These are phyloP conservation scores for Cryptoprocta ferox DNA, from an alignment of 2,797 vertebrate species.

Conservation along the genomic window DNA sequence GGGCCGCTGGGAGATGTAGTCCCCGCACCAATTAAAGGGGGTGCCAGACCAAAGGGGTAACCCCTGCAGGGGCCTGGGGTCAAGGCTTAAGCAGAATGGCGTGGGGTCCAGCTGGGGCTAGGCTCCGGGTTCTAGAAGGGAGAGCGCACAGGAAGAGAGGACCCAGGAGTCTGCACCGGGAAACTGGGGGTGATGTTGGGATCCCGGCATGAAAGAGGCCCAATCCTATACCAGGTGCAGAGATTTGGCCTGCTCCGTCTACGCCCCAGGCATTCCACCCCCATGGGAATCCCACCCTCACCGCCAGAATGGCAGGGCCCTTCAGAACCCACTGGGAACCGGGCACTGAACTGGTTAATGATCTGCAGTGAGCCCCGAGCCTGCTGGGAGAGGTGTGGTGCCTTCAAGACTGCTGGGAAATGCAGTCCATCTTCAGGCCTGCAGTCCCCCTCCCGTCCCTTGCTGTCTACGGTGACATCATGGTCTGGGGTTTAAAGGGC, in stretches of 20 bases:
- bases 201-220: neutral
- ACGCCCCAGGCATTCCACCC: neutral
- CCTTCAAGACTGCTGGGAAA: constrained; percentile 67
- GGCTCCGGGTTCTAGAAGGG: neutral
- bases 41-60: neutral
- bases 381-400: constrained; percentile 69
- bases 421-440: constrained; percentile 73
- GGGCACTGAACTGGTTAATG: constrained; percentile 67
- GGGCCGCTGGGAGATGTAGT: constrained; percentile 78
- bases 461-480: constrained; percentile 77
- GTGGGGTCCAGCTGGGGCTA: neutral
- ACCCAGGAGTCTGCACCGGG: neutral
- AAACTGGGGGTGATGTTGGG: neutral
- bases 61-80: neutral
- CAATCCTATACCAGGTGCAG: neutral
- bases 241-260: neutral
- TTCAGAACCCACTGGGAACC: neutral
- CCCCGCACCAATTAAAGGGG: constrained; percentile 39
- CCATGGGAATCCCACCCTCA: neutral
- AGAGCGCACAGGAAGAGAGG: neutral
- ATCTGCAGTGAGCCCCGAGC: neutral
- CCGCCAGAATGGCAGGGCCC: neutral
- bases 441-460: constrained; percentile 75
- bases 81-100: neutral
- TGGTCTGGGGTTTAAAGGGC: constrained; percentile 79